A percentile compares a stretch with the other conserved stretches of the same genome.
These are phyloP conservation scores for Apolygus lucorum DNA, from an alignment of 1,140 invertebrate species.

Conservation along the genomic window DNA sequence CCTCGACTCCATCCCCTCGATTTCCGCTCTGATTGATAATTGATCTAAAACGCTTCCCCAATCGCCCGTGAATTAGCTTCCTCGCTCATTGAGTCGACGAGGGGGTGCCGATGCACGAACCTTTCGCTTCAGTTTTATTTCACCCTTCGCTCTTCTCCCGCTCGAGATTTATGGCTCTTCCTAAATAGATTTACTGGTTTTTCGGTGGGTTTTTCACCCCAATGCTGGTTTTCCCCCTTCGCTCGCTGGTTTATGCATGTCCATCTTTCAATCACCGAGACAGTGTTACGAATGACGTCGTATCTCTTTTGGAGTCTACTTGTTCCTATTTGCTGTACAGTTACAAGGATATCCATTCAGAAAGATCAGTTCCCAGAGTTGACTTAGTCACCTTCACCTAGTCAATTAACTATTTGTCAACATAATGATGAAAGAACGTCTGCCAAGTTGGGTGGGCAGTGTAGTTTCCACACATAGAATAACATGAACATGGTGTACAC, in stretches of 20 bases:
- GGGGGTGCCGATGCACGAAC: neutral
- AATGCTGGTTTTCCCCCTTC: neutral
- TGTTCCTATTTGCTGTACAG: too few species aligned
- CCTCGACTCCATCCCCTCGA: neutral
- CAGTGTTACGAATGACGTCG: too few species aligned
- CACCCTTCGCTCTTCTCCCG: neutral
- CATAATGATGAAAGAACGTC: too few species aligned
- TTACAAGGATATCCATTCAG: too few species aligned
- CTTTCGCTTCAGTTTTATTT: neutral
- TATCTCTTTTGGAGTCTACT: too few species aligned
- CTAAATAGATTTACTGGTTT: slow-evolving; percentile 7
- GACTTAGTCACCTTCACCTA: too few species aligned
- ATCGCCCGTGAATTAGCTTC: slow-evolving; percentile 15
- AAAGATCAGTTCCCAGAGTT: too few species aligned
- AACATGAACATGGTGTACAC: too few species aligned
- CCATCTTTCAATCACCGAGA: neutral
- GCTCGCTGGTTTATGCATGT: slow-evolving; percentile 10
- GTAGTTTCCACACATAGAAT: too few species aligned
- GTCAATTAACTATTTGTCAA: too few species aligned
- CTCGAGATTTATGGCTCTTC: neutral
- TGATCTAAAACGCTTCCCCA: slow-evolving; percentile 16
- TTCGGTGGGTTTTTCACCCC: neutral
- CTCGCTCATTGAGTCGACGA: slow-evolving; percentile 14
- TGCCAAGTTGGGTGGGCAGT: too few species aligned
- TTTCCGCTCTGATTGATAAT: slow-evolving; percentile 16